Evolutionary conservation across 2,888 invertebrate species (phyloP), one percentile per base, ranked within the genome.

Genomic region (Hydriomena furcata): DNA sequence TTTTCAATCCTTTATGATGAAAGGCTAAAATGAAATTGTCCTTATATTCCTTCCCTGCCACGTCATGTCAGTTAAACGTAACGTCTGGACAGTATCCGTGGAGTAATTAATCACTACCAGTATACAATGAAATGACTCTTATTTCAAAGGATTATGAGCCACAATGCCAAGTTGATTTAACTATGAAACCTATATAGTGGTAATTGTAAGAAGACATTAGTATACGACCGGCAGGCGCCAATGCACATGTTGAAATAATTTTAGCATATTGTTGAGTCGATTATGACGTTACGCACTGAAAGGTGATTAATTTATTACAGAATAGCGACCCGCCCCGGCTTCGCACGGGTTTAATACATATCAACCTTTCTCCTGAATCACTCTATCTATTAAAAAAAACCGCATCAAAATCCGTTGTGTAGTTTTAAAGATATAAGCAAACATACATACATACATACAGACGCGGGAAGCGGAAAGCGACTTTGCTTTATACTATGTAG

Each of bases 31-130:
- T 31, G n/a, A 46, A 32, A 38, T 24, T 38, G 27, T 23, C 51
- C 36, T 52, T 40, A 28, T 42, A 43, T 30, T 35, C 31, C 27
- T 8, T 43, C 8, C 28, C 31, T 71, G 75, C 76, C 79, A 79
- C 80, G 82, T 76, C 80, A 78, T 83, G 82, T 83, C 78, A 78
- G 67, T 52, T 55, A 55, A 66, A 64, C 68, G 71, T 65, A 68
- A 60, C 70, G 84, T 85, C 85, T 84, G 81, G 74, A 52, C 66
- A 67, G 72, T 79, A 84, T 85, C 84, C 82, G 84, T 66, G 68
- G 61, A 74, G 31, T 46, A 41, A 52, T 79, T 79, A 76, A 76
- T 76, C 71, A 73, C 66, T 60, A 61, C 34, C 36, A 63, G 42
- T 43, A 48, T 49, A 47, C 51, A 57, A 55, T 46, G 66, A 50